These are phyloP conservation scores for Pempheris klunzingeri DNA, from an alignment of 2,797 vertebrate genomes.

Conservation along the genomic window DNA sequence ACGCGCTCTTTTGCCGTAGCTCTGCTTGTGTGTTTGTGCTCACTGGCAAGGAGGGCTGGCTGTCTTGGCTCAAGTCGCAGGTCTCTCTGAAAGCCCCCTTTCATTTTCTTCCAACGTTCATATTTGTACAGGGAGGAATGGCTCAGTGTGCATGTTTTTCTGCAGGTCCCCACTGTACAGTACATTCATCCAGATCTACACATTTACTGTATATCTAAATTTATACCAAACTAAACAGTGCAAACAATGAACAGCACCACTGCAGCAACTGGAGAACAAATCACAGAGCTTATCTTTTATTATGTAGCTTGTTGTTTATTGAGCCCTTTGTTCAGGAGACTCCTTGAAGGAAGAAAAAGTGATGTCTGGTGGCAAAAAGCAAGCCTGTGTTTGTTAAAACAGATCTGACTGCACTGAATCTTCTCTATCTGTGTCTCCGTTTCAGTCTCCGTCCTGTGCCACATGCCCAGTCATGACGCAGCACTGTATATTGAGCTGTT, in stretches of 20 bases:
- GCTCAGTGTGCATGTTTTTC: constrained; percentile 25
- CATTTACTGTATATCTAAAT: not conserved
- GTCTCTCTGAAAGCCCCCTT: constrained; percentile 64
- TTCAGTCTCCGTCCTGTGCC: constrained; percentile 2
- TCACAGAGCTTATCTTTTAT: not conserved
- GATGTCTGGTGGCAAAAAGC: not conserved
- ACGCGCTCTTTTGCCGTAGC: not conserved
- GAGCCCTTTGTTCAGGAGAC: not conserved
- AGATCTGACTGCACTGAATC: not conserved
- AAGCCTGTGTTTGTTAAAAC: not conserved
- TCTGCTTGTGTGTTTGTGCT: constrained; percentile 4
- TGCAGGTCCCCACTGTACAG: not conserved
- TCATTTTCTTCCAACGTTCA: constrained; percentile 51
- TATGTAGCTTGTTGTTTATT: not conserved
- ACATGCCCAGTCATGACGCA: not conserved
- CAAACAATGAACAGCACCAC: not conserved
- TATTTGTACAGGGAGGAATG: constrained; percentile 55
- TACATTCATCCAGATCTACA: constrained; percentile 6
- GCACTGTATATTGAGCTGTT: constrained; percentile 31
- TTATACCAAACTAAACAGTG: too few species aligned
- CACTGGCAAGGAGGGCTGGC: not conserved
- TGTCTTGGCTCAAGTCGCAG: constrained; percentile 40
- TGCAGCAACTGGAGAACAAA: not conserved
- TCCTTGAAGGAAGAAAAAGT: not conserved
- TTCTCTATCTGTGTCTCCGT: not conserved